phyloP scores from a whole-genome alignment of 2,888 invertebrate genomes.

The Dolomedes plantarius region DNA sequence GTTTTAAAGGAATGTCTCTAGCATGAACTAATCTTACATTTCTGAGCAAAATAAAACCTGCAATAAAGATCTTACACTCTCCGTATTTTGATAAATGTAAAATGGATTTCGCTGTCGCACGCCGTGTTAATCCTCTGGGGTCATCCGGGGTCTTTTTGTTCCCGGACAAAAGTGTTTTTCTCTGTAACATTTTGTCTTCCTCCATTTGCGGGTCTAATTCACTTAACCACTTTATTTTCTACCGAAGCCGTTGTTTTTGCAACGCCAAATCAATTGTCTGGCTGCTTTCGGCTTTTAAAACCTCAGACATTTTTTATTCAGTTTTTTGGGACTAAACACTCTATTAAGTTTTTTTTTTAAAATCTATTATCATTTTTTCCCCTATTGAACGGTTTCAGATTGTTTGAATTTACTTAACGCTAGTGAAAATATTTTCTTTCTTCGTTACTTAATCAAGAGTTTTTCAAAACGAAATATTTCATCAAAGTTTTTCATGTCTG shows the following conservation, averaged over 20 bases:
- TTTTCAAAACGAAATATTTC: too few species aligned
- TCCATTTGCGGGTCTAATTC: neutral
- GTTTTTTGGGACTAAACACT: too few species aligned
- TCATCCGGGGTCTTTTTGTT: neutral
- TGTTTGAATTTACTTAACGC: too few species aligned
- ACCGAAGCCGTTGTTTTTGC: neutral
- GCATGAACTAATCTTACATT: too few species aligned
- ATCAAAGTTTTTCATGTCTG: too few species aligned
- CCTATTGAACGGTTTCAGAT: too few species aligned
- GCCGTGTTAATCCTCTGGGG: neutral
- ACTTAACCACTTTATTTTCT: neutral
- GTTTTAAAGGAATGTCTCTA: too few species aligned
- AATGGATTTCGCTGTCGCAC: neutral
- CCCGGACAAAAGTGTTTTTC: neutral
- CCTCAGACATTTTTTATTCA: neutral
- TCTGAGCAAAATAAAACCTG: neutral
- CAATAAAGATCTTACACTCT: neutral
- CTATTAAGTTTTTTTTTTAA: too few species aligned
- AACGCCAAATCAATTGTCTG: neutral
- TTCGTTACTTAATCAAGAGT: too few species aligned
- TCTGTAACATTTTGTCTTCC: neutral
- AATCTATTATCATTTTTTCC: too few species aligned
- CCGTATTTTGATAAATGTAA: neutral
- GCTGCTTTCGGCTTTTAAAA: neutral
- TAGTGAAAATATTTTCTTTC: too few species aligned